phyloP scores from a whole-genome alignment of 2,888 invertebrate species.

The Limenitis camilla region DNA sequence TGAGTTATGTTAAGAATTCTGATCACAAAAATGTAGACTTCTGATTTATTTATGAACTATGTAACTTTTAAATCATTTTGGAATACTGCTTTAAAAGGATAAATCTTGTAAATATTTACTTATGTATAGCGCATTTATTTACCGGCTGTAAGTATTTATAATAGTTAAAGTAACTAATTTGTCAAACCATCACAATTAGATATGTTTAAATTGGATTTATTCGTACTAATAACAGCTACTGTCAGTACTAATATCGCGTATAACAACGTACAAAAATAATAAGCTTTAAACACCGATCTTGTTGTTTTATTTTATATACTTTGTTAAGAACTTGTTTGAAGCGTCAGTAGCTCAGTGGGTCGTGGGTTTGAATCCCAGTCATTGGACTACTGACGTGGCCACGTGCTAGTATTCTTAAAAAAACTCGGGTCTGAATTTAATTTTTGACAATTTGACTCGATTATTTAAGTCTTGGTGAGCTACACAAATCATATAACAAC shows the following conservation, averaged over 20 bases:
- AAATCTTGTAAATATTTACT: constrained; percentile 55
- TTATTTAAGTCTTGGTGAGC: no score
- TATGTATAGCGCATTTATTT: constrained; percentile 69
- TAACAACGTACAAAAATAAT: constrained; percentile 71
- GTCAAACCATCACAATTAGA: constrained; percentile 29
- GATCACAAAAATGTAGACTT: no score
- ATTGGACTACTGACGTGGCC: no score
- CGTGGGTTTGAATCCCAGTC: no score
- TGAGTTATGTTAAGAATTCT: background rate
- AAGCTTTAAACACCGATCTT: constrained; percentile 63
- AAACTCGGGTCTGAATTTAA: no score
- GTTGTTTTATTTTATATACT: constrained; percentile 16
- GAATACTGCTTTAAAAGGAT: constrained; percentile 3
- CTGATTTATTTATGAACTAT: no score
- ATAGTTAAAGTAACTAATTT: constrained; percentile 34
- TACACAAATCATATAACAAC: no score
- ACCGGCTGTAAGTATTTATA: constrained; percentile 64
- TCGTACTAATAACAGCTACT: constrained; percentile 40
- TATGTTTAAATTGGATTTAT: constrained; percentile 23
- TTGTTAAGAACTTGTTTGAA: background rate
- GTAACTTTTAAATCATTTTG: background rate
- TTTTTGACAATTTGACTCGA: no score
- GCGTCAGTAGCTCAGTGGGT: no score
- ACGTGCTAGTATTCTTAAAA: no score
- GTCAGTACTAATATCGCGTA: constrained; percentile 61